Percentiles rank a stretch among this genome's conserved stretches.
Conservation (phyloP, 1,140 invertebrate species). For the Euschistus heros region DNA sequence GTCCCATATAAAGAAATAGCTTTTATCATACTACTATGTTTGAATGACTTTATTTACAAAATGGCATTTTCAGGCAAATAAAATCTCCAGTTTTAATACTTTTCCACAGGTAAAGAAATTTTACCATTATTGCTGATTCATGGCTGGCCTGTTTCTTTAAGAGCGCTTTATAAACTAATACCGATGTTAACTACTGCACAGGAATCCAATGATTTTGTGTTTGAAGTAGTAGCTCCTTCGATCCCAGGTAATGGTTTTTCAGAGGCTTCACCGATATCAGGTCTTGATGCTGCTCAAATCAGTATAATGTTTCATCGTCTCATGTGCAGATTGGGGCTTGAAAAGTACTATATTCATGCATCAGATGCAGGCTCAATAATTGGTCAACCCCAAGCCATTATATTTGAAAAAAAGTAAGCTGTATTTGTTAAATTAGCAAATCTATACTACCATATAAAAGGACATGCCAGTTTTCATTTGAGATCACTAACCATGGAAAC, state of each 20-base stretch:
- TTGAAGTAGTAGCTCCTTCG: slow-evolving; percentile 69
- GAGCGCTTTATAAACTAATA: slow-evolving; percentile 75
- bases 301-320: slow-evolving; percentile 67
- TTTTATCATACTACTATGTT: no score
- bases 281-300: slow-evolving; percentile 50
- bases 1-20: no score
- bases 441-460: no score
- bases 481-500: no score
- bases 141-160: slow-evolving; percentile 82
- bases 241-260: slow-evolving; percentile 81
- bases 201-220: slow-evolving; percentile 50
- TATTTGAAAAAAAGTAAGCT: slow-evolving; percentile 53
- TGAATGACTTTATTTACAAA: no score
- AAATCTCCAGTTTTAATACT: no score
- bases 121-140: slow-evolving; percentile 58
- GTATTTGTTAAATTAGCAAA: not conserved
- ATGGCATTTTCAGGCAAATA: no score
- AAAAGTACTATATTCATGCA: slow-evolving; percentile 71
- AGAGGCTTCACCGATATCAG: slow-evolving; percentile 48
- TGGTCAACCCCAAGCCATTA: slow-evolving; percentile 43
- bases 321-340: slow-evolving; percentile 65
- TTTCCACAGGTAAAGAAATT: slow-evolving; percentile 38
- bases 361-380: slow-evolving; percentile 72
- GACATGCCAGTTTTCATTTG: no score
- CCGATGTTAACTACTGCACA: slow-evolving; percentile 51